These are phyloP conservation scores for Parnassius orleans DNA, from an alignment of 2,888 invertebrate species.

Conservation along the genomic window DNA sequence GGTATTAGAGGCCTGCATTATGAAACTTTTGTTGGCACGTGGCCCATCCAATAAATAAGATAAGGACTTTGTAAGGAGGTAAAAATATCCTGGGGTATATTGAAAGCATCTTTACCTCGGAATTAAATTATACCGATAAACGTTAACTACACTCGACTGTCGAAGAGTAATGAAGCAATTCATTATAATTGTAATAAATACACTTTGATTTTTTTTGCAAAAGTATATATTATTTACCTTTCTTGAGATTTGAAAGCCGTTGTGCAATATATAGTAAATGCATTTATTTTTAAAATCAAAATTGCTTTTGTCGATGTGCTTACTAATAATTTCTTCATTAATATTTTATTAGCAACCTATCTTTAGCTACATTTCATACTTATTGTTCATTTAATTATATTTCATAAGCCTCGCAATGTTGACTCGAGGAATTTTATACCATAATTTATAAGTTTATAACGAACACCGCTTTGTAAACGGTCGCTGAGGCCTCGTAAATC, in stretches of 20 bases:
- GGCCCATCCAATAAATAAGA: constrained; percentile 30
- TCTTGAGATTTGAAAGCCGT: no score
- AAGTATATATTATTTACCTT: no score
- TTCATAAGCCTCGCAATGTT: background rate
- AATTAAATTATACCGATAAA: background rate
- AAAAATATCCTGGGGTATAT: constrained; percentile 31
- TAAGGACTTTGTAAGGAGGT: constrained; percentile 24
- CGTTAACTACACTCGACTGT: no score
- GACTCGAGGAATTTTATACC: background rate
- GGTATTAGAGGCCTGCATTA: constrained; percentile 5
- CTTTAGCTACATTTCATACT: no score
- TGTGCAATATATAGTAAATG: no score
- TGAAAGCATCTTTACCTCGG: constrained; percentile 28
- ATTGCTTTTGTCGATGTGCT: no score
- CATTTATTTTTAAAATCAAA: no score
- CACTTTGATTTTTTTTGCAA: no score
- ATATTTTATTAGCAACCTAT: no score
- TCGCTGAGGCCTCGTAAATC: background rate
- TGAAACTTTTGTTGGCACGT: constrained; percentile 23
- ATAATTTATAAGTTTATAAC: background rate
- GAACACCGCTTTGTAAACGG: background rate
- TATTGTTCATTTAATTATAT: background rate
- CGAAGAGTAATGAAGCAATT: no score
- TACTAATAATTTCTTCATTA: no score
- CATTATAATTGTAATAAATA: no score